These are phyloP conservation scores for Phainopepla nitens DNA, from an alignment of 2,113 vertebrate genomes.

Conservation along the genomic window DNA sequence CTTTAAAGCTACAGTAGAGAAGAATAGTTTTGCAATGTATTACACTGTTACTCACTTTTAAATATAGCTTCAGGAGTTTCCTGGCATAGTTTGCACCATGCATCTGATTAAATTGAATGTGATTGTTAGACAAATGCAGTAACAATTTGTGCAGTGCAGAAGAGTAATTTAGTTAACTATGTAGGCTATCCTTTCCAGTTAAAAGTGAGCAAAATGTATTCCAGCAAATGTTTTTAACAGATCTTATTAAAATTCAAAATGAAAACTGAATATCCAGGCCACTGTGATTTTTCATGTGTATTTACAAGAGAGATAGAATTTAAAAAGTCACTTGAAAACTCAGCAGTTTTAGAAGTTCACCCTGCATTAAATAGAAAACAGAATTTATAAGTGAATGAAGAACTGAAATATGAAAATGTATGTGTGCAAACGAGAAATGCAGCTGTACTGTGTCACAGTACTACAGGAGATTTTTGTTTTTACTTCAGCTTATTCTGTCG, in stretches of 20 bases:
- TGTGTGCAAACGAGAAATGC: constrained; percentile 24
- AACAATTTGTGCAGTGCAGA: constrained; percentile 24
- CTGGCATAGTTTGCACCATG: background rate
- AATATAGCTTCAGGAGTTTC: constrained; percentile 34
- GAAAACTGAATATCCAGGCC: background rate
- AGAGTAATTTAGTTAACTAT: constrained; percentile 58
- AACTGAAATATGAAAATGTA: background rate
- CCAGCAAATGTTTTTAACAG: background rate
- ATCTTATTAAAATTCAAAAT: background rate
- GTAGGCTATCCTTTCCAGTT: background rate
- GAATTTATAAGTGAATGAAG: background rate
- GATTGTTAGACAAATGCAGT: constrained; percentile 54
- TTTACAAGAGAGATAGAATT: background rate
- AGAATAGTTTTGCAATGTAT: constrained; percentile 7
- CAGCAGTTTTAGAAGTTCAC: background rate
- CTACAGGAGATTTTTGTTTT: constrained; percentile 57
- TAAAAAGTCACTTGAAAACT: background rate
- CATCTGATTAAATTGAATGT: constrained; percentile 39
- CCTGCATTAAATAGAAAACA: background rate
- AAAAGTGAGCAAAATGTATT: background rate
- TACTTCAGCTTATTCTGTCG: constrained; percentile 56
- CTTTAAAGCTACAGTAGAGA: constrained; percentile 71
- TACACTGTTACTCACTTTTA: background rate
- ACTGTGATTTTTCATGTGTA: background rate
- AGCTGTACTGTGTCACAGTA: constrained; percentile 31